phyloP scores from a whole-genome alignment of 2,797 vertebrate species.

The Pyrocephalus nanus region DNA sequence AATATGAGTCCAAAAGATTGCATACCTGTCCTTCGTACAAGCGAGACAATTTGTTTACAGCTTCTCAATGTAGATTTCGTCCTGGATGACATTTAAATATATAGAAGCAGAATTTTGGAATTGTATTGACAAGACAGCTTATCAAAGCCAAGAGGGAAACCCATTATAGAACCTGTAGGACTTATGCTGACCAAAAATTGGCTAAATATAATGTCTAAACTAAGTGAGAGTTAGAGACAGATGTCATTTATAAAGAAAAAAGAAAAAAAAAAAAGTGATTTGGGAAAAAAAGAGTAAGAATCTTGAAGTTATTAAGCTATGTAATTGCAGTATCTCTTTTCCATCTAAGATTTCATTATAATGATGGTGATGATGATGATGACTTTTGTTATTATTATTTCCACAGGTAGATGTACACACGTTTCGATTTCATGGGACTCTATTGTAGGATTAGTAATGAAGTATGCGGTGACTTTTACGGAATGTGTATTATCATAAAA shows the following conservation, averaged over 20 bases:
- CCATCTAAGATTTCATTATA: neutral
- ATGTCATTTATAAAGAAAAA: neutral
- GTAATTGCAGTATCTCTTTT: neutral
- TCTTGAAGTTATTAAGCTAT: neutral
- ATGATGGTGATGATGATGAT: accelerated
- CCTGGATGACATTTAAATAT: neutral
- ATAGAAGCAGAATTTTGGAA: neutral
- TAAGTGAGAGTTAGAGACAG: neutral
- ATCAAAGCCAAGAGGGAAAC: neutral
- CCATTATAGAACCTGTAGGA: neutral
- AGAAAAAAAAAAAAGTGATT: neutral
- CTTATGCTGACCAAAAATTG: neutral
- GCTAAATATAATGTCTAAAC: neutral
- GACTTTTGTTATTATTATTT: neutral
- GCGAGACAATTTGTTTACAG: neutral
- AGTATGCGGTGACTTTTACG: neutral
- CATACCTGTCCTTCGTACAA: neutral
- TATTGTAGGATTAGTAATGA: neutral
- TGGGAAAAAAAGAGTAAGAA: neutral
- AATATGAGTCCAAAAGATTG: neutral
- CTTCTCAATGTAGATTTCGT: neutral
- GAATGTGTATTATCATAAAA: neutral
- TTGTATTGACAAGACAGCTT: neutral
- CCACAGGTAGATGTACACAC: neutral
- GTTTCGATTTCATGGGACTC: neutral